Conservation (phyloP, 64 coral and sea anemone species). For the Porites australiensis region DNA sequence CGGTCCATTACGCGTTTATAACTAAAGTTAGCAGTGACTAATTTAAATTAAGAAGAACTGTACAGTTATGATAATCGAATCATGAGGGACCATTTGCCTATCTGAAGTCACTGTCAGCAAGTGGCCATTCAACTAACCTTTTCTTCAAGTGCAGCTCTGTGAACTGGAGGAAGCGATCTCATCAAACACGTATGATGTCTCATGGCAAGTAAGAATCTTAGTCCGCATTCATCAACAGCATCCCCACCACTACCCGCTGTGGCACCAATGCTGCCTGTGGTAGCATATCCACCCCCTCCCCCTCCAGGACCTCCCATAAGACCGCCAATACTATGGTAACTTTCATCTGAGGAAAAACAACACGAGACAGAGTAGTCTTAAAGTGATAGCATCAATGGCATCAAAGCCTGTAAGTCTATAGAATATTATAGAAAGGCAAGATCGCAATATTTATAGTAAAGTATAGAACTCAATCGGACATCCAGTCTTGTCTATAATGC, state of each 20-base stretch:
- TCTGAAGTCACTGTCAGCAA: background rate
- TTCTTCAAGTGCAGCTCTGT: constrained; percentile 83
- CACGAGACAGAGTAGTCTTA: background rate
- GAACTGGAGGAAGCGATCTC: constrained; percentile 87
- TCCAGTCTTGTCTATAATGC: no score
- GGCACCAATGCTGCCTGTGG: constrained; percentile 98
- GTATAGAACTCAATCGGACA: no score
- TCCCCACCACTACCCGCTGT: constrained; percentile 99
- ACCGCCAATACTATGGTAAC: constrained; percentile 74
- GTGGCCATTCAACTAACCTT: constrained; percentile 56
- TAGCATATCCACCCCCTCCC: constrained; percentile 98
- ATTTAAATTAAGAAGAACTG: no score
- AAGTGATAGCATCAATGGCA: no score
- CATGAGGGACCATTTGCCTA: background rate
- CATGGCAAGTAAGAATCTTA: constrained; percentile 96
- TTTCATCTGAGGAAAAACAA: constrained; percentile 55
- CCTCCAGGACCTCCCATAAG: constrained; percentile 97
- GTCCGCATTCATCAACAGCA: constrained; percentile 99
- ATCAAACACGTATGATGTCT: constrained; percentile 97
- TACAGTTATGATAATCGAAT: background rate
- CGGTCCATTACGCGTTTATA: no score
- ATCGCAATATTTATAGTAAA: no score
- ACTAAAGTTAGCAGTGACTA: no score
- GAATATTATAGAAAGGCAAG: no score
- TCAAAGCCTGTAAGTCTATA: no score